Percentiles rank a stretch among this genome's conserved stretches.
Conservation (phyloP, 2,113 vertebrate species). For the Erinaceus europaeus region DNA sequence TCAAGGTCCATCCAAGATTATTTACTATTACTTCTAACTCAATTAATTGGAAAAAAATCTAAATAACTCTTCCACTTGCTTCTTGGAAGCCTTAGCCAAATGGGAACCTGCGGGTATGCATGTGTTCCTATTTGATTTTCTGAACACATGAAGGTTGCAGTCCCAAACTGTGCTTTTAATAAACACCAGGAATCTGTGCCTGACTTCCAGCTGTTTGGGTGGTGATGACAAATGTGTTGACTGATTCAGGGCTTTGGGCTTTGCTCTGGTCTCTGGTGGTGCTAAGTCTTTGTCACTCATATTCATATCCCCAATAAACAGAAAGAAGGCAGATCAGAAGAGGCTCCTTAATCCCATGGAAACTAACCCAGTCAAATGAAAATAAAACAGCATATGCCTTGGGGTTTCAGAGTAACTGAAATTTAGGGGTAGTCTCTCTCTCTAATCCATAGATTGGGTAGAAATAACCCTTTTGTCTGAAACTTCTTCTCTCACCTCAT, state of each 20-base stretch:
- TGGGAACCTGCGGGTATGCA: constrained; percentile 14
- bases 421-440: not conserved
- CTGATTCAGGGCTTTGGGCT: constrained; percentile 21
- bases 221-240: constrained; percentile 31
- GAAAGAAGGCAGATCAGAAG: constrained; percentile 42
- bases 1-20: too few relatives aligned
- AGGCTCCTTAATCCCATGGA: not conserved
- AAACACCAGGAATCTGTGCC: constrained; percentile 5
- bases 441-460: not conserved
- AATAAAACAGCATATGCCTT: constrained; percentile 9
- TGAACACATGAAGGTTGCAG: not conserved
- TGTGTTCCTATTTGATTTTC: constrained; percentile 16
- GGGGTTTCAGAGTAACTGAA: constrained; percentile 1
- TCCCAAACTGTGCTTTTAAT: not conserved
- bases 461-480: not conserved
- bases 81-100: not conserved
- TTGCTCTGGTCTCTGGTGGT: constrained; percentile 37
- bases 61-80: constrained; percentile 57
- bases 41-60: constrained; percentile 56
- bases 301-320: constrained; percentile 54
- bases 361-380: not conserved
- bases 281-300: constrained; percentile 57
- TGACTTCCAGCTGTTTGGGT: constrained; percentile 1
- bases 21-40: constrained; percentile 54
- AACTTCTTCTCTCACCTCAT: not conserved